Conservation (phyloP, 2,888 invertebrate species). For the Melanophora roralis region DNA sequence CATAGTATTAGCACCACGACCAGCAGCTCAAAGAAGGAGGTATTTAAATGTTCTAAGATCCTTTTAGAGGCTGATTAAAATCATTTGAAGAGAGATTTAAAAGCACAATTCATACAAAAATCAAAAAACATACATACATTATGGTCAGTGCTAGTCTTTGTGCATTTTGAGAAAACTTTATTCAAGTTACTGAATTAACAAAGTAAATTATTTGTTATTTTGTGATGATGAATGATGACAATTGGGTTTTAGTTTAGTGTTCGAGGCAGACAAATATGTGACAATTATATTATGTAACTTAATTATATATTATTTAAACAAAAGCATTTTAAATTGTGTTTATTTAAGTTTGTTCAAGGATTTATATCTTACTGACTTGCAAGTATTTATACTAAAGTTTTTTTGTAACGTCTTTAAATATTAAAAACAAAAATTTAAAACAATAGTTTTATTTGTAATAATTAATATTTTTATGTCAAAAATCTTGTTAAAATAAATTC, state of each 20-base stretch:
- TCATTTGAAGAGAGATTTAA: constrained; percentile 64
- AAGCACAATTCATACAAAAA: constrained; percentile 74
- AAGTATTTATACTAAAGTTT: no score
- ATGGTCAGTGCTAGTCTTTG: constrained; percentile 23
- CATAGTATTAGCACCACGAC: constrained; percentile 84
- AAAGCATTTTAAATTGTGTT: no score
- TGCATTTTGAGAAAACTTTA: constrained; percentile 25
- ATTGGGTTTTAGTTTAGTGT: constrained; percentile 4
- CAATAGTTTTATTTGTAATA: no score
- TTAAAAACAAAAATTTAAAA: no score
- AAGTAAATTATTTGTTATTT: no score
- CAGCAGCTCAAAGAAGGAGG: constrained; percentile 86
- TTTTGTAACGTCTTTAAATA: no score
- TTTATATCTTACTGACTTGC: no score
- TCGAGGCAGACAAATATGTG: neutral
- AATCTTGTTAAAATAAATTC: no score
- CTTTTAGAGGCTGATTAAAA: constrained; percentile 23
- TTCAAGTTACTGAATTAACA: neutral
- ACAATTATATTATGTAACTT: no score
- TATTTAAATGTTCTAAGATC: constrained; percentile 74
- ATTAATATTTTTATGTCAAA: no score
- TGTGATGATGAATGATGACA: constrained; percentile 8
- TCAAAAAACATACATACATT: constrained; percentile 23
- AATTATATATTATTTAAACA: no score
- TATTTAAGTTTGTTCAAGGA: no score